Evolutionary conservation across 1,140 invertebrate species (phyloP).

Genomic region (Drosophila kanapiae): DNA sequence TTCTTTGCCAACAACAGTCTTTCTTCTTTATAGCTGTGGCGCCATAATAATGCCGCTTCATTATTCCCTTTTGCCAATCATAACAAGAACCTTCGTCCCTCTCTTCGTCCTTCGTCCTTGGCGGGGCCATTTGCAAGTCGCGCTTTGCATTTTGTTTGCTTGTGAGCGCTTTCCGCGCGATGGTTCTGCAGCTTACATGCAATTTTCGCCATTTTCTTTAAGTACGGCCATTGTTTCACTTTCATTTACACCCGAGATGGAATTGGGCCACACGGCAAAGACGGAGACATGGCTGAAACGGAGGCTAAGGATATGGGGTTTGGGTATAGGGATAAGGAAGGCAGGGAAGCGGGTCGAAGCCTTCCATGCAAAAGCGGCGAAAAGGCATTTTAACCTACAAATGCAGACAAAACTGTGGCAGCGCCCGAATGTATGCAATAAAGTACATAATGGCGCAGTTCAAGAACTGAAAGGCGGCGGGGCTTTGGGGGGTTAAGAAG

Average conservation of each 20-base stretch:
- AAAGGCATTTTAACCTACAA: constrained; percentile 70
- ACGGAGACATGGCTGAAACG: constrained; percentile 38
- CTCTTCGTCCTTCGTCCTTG: constrained; percentile 26
- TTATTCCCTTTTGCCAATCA: constrained; percentile 57
- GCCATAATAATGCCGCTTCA: constrained; percentile 47
- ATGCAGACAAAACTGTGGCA: constrained; percentile 66
- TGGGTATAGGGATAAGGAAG: neutral
- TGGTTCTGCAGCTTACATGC: constrained; percentile 68
- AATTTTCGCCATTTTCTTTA: constrained; percentile 83
- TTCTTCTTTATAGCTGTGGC: constrained; percentile 23
- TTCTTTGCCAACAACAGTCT: constrained; percentile 18
- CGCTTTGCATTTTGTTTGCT: constrained; percentile 46
- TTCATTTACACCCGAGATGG: constrained; percentile 74
- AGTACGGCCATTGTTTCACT: constrained; percentile 79
- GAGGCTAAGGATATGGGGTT: neutral
- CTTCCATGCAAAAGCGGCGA: constrained; percentile 62
- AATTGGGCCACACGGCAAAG: constrained; percentile 73
- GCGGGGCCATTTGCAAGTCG: constrained; percentile 46
- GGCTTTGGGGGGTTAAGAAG: constrained; percentile 1
- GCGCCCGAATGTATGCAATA: constrained; percentile 81
- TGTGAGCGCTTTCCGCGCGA: constrained; percentile 16
- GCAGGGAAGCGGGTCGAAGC: constrained; percentile 13
- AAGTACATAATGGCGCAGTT: constrained; percentile 82
- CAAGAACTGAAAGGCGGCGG: constrained; percentile 68
- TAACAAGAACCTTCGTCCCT: constrained; percentile 38